phyloP scores from a whole-genome alignment of 1,140 invertebrate genomes.

The Drosophila hydei region DNA sequence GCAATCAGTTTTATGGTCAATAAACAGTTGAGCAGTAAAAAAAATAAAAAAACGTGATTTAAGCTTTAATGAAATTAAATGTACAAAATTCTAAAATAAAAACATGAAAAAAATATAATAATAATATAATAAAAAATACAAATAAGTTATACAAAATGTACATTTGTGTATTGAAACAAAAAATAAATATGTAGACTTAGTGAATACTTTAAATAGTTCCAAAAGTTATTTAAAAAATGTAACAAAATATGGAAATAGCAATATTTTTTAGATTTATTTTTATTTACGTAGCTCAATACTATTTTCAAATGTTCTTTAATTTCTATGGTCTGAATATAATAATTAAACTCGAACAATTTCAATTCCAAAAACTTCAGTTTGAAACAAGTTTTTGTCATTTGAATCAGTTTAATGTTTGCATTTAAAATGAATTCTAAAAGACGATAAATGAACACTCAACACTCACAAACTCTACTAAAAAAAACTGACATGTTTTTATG shows the following conservation, averaged over 20 bases:
- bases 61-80: background rate
- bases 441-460: background rate
- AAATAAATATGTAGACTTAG: no score
- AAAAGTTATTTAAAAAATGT: no score
- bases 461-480: background rate
- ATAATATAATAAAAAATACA: background rate
- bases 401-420: background rate
- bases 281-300: no score
- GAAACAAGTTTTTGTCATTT: background rate
- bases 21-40: background rate
- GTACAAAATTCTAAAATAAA: background rate
- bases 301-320: no score
- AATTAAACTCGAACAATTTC: no score
- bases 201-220: background rate
- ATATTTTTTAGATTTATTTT: no score
- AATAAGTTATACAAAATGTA: background rate
- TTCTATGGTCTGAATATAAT: no score
- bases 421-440: background rate
- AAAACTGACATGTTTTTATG: slow-evolving; percentile 12
- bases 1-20: background rate
- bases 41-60: background rate
- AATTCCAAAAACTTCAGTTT: background rate
- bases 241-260: no score
- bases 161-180: no score
- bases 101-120: background rate